These are phyloP conservation scores for Ectemnius lituratus DNA, from an alignment of 2,888 invertebrate species.

Conservation along the genomic window DNA sequence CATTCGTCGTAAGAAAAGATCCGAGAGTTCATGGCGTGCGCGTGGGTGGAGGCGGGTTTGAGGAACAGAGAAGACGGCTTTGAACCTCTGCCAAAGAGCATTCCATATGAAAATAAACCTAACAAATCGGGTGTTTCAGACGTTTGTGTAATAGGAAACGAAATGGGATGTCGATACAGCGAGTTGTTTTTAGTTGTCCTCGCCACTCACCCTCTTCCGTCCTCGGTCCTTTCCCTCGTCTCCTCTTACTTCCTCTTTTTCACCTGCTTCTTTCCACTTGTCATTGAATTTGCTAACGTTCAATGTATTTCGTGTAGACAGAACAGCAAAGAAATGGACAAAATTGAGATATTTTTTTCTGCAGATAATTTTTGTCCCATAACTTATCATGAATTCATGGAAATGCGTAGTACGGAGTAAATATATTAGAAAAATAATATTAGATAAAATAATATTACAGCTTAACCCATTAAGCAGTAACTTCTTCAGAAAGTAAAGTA, in stretches of 20 bases:
- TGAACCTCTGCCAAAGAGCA: constrained; percentile 70
- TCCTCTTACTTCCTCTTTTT: not conserved
- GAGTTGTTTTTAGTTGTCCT: constrained; percentile 58
- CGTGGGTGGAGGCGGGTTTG: constrained; percentile 28
- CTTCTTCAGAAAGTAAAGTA: too few relatives aligned
- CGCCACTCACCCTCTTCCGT: constrained; percentile 12
- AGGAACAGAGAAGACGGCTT: constrained; percentile 50
- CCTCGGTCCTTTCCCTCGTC: not conserved
- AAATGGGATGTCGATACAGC: constrained; percentile 71
- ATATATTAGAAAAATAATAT: too few relatives aligned
- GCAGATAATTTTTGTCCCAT: too few relatives aligned
- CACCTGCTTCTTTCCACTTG: too few relatives aligned
- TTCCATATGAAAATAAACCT: constrained; percentile 69
- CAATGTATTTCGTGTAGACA: too few relatives aligned
- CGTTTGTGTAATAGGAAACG: constrained; percentile 73
- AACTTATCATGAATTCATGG: too few relatives aligned
- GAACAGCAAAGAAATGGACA: too few relatives aligned
- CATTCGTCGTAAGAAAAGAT: constrained; percentile 1
- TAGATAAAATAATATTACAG: too few relatives aligned
- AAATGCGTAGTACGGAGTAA: too few relatives aligned
- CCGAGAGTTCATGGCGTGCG: not conserved
- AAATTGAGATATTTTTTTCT: too few relatives aligned
- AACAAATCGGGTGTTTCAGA: constrained; percentile 70
- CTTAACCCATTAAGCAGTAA: too few relatives aligned
- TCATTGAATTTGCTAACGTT: too few relatives aligned